Evolutionary conservation across 2,888 invertebrate genomes (phyloP), one percentile per base, ranked within the genome.

Genomic region (Euplexia lucipara): DNA sequence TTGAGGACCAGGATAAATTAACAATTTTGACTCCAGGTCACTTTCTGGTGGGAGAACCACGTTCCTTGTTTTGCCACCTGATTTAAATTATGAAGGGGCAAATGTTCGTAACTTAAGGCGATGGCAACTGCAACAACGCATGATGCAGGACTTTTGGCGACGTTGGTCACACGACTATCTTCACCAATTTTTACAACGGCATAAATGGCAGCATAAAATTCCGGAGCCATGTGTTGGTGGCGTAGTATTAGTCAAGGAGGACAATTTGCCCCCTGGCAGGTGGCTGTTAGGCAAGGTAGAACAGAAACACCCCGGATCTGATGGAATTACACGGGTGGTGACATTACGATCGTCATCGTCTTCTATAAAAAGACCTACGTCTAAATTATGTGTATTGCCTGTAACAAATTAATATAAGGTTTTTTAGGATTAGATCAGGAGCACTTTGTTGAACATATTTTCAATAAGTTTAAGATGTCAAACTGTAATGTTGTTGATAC

Each of bases 71-170:
- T 10, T 47, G n/a, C 45, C 45, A 1, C 45, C 45, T 1, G 26
- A 30, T n/a, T 5, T 6, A 10, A 30, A 47, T 16, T 26, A 47
- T n/a, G 26, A 47, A 30, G 6, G 10, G 10, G 9, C 1, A 10
- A 47, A 30, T 10, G 45, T 47, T 26, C 1, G 9, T 26, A 47
- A 6, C 9, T 10, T 47, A 10, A 16, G 9, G 10, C 26, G 45
- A 47, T 47, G 26, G 26, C 45, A 47, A 2, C n/a, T 47, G n/a
- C 26, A 26, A 9, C 26, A 47, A 10, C 22, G 14, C 1, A 44
- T 22, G 44, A 44, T 22, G 44, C 44, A 44, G 22, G 44, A 22
- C 6, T 22, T 48, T 30, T 48, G 26, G 16, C 44, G 44, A 30
- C 47, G 30, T 0, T 48, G 16, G 30, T 32, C 47, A 16, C 47